phyloP scores from a whole-genome alignment of 2,113 vertebrate genomes.

The Leiothrix lutea region DNA sequence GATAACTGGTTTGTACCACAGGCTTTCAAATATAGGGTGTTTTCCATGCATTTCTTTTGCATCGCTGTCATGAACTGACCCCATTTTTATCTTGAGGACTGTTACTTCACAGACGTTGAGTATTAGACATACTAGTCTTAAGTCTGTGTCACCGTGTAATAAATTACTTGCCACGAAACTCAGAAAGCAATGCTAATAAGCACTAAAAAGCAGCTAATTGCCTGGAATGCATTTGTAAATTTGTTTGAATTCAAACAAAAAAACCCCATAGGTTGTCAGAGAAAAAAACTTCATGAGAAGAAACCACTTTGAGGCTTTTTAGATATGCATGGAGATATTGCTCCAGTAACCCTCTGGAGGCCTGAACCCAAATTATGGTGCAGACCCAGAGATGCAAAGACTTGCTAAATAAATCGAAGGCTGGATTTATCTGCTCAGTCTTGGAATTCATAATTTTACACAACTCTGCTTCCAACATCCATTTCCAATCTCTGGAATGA shows the following conservation, averaged over 20 bases:
- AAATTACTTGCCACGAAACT: neutral
- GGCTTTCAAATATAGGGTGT: neutral
- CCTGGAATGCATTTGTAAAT: neutral
- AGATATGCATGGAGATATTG: neutral
- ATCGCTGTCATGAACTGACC: neutral
- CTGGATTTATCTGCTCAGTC: neutral
- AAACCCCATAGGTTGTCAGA: neutral
- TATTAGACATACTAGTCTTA: neutral
- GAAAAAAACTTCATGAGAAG: neutral
- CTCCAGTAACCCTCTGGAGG: neutral
- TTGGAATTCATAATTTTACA: slow-evolving; percentile 9
- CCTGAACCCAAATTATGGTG: neutral
- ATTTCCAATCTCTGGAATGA: neutral
- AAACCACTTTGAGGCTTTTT: neutral
- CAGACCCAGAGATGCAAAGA: neutral
- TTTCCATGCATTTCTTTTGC: neutral
- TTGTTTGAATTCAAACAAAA: neutral
- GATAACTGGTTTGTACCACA: neutral
- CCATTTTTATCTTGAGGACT: neutral
- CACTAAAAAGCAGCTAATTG: neutral
- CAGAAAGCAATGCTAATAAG: neutral
- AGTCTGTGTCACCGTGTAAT: neutral
- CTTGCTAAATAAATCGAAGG: neutral
- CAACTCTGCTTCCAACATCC: neutral
- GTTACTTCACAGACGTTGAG: neutral